Percentiles rank a stretch among this genome's conserved stretches.
Evolutionary conservation across 2,797 vertebrate species (phyloP).

Genomic region (Moxostoma hubbsi): DNA sequence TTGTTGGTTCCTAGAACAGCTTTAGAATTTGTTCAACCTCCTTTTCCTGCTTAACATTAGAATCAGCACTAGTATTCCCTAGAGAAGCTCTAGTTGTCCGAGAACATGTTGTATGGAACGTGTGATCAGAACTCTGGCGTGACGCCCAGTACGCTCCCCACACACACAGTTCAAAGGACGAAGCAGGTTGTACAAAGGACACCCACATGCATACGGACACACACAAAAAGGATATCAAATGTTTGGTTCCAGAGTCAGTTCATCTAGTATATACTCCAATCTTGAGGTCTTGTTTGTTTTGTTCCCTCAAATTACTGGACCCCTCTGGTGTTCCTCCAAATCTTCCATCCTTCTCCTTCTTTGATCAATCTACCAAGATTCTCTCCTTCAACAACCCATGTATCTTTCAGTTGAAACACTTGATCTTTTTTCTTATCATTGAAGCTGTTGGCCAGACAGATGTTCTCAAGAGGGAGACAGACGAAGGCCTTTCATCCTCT

Average conservation of each 20-base stretch:
- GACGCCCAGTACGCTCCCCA: conserved; percentile 20
- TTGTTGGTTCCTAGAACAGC: background rate
- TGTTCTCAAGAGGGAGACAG: conserved; percentile 36
- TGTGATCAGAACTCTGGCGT: background rate
- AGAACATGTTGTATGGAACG: conserved; percentile 37
- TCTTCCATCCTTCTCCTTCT: conserved; percentile 18
- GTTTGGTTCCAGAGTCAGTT: conserved; percentile 31
- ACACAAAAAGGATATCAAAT: conserved; percentile 9
- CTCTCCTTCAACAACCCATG: background rate
- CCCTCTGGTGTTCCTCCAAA: conserved; percentile 10
- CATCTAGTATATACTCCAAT: conserved; percentile 3
- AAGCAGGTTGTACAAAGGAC: conserved; percentile 20
- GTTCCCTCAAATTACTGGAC: conserved; percentile 18
- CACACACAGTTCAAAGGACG: conserved; percentile 16
- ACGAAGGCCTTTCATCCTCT: conserved; percentile 34
- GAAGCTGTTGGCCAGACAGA: conserved; percentile 27
- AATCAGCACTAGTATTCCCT: conserved; percentile 22
- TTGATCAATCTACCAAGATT: conserved; percentile 31
- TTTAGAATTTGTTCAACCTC: conserved; percentile 16
- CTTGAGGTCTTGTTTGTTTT: conserved; percentile 27
- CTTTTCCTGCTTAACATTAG: background rate
- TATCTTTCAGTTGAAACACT: background rate
- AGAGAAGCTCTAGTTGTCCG: conserved; percentile 26
- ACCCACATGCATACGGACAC: background rate
- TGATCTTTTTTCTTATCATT: conserved; percentile 16